Evolutionary conservation across 2,888 invertebrate genomes (phyloP).

Genomic region (Andrena camellia): DNA sequence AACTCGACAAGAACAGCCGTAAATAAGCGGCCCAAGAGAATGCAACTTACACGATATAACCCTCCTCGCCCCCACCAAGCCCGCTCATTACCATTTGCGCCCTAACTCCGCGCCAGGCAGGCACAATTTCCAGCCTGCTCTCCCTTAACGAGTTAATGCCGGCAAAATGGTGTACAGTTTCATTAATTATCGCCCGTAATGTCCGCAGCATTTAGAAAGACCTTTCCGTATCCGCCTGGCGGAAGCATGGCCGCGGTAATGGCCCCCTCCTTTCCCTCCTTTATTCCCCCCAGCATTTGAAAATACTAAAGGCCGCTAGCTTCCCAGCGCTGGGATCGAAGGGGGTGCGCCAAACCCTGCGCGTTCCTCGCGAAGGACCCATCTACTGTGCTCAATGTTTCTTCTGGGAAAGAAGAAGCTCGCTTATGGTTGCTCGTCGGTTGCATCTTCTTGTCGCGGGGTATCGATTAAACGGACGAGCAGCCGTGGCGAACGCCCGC

Average conservation of each 20-base stretch:
- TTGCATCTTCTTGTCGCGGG: too few species aligned
- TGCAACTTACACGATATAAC: constrained; percentile 16
- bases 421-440: too few species aligned
- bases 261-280: constrained; percentile 23
- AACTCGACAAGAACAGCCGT: constrained; percentile 20
- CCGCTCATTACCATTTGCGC: constrained; percentile 38
- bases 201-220: constrained; percentile 35
- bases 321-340: background rate
- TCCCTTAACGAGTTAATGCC: constrained; percentile 45
- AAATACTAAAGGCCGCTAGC: constrained; percentile 3
- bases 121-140: constrained; percentile 19
- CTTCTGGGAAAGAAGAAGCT: too few species aligned
- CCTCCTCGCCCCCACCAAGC: background rate
- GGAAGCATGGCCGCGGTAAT: constrained; percentile 33
- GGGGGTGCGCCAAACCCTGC: background rate
- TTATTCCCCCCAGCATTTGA: constrained; percentile 14
- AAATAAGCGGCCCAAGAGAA: constrained; percentile 16
- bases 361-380: too few species aligned
- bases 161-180: constrained; percentile 37
- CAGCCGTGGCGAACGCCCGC: constrained; percentile 8
- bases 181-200: constrained; percentile 50
- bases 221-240: constrained; percentile 38
- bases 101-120: constrained; percentile 28
- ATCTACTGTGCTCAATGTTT: too few species aligned
- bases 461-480: background rate